Evolutionary conservation across 2,113 vertebrate genomes (phyloP).

Genomic region (Tyrannus savana): DNA sequence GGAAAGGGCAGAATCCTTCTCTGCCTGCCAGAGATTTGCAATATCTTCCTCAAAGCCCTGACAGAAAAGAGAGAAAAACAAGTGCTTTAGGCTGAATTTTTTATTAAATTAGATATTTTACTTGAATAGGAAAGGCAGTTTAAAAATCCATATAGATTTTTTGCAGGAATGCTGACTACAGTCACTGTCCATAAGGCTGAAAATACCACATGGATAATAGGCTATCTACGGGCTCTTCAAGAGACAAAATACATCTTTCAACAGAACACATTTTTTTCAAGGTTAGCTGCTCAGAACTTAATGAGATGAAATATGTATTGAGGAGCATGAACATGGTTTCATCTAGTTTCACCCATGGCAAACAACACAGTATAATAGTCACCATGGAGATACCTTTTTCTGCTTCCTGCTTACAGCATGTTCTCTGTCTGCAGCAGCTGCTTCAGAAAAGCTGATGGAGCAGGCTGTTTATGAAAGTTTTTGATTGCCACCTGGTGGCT

Average conservation of each 20-base stretch:
- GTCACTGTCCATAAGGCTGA: background rate
- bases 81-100: background rate
- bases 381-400: slow-evolving; percentile 42
- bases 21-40: background rate
- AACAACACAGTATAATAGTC: background rate
- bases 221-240: background rate
- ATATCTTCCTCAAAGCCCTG: background rate
- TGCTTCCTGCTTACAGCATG: background rate
- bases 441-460: background rate
- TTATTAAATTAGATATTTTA: background rate
- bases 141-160: background rate
- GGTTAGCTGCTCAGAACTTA: background rate
- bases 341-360: slow-evolving; percentile 2
- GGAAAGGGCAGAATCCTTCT: background rate
- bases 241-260: background rate
- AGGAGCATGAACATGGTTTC: background rate
- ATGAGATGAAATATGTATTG: slow-evolving; percentile 9
- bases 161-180: background rate
- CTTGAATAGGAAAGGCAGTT: background rate
- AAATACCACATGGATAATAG: background rate
- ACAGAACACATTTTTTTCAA: background rate
- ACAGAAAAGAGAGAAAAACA: background rate
- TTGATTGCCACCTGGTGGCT: slow-evolving; percentile 62
- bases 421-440: background rate
- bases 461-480: slow-evolving; percentile 6